A percentile compares a stretch with the other conserved stretches of the same genome.
These are phyloP conservation scores for Torymus tubicola DNA, from an alignment of 2,888 invertebrate genomes.

Conservation along the genomic window DNA sequence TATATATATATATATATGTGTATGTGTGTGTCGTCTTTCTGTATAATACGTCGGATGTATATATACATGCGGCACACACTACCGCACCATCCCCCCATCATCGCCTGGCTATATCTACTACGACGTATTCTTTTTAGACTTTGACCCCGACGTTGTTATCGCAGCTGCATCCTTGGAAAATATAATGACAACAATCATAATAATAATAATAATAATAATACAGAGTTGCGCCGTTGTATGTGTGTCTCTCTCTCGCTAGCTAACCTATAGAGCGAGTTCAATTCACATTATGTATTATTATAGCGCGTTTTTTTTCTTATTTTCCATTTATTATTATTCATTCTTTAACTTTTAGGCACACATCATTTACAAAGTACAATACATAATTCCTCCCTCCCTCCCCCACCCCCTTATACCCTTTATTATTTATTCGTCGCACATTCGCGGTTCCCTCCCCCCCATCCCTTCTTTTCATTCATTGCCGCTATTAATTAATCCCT, in stretches of 20 bases:
- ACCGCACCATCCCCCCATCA: no score
- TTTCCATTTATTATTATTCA: constrained; percentile 2
- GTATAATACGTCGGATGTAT: no score
- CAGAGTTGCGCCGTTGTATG: no score
- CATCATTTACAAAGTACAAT: constrained; percentile 54
- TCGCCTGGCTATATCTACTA: no score
- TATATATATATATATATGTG: not conserved
- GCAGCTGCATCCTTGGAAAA: constrained; percentile 32
- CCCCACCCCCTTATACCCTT: not conserved
- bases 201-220: no score
- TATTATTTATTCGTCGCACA: constrained; percentile 1
- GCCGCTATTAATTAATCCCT: not conserved
- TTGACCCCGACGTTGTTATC: no score
- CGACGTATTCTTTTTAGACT: no score
- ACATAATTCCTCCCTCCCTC: constrained; percentile 11
- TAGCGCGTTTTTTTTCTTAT: not conserved
- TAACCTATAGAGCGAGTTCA: constrained; percentile 51
- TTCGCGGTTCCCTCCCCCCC: not conserved
- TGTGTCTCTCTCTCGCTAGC: constrained; percentile 16
- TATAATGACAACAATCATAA: not conserved
- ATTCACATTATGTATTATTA: constrained; percentile 46
- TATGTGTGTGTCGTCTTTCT: no score
- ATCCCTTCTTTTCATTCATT: constrained; percentile 15
- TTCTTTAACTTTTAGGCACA: constrained; percentile 48
- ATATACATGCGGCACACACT: no score